A percentile compares a stretch with the other conserved stretches of the same genome.
Conservation (phyloP, 2,888 invertebrate species). For the Pseudococcus jackbeardsleyi region DNA sequence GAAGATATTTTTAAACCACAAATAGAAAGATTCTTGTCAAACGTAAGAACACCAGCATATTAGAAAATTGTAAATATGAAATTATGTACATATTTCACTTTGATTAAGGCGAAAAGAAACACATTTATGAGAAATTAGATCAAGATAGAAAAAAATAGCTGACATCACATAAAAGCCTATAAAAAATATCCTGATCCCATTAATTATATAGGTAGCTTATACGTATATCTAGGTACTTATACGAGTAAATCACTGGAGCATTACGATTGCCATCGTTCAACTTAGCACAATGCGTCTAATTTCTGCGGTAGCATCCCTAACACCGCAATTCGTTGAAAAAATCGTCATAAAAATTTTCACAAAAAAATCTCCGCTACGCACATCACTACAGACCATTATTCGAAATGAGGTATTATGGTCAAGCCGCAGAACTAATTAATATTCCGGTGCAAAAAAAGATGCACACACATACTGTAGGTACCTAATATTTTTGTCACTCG, state of each 20-base stretch:
- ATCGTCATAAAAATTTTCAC: neutral
- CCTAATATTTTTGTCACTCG: neutral
- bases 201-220: no score
- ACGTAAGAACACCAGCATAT: no score
- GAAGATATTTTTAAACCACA: no score
- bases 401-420: constrained; percentile 30
- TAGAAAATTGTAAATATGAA: no score
- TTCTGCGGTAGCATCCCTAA: neutral
- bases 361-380: neutral
- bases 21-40: no score
- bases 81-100: no score
- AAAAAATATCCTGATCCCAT: no score
- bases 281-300: neutral
- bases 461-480: neutral
- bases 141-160: no score
- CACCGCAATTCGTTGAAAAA: neutral
- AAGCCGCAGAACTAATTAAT: constrained; percentile 45
- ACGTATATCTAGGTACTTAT: no score
- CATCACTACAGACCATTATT: neutral
- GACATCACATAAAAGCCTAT: no score
- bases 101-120: no score
- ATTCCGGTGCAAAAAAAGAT: neutral
- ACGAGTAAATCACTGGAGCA: neutral
- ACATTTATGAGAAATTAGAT: no score
- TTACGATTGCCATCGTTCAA: neutral